phyloP scores from a whole-genome alignment of 2,113 vertebrate genomes.

The Ciconia maguari region DNA sequence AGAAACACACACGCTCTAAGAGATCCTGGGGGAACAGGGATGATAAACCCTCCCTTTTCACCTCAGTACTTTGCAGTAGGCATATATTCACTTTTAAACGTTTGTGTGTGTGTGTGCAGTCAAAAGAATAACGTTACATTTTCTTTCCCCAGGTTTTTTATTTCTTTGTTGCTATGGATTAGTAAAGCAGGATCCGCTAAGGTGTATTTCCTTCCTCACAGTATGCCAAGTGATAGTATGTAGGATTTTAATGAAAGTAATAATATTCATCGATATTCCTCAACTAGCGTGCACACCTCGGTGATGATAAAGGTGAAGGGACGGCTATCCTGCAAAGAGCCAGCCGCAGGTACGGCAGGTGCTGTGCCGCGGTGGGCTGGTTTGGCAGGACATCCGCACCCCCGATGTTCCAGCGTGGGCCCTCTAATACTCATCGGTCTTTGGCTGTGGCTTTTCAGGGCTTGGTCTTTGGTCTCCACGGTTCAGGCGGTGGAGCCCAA shows the following conservation, averaged over 20 bases:
- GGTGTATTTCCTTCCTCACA: background rate
- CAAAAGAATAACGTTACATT: background rate
- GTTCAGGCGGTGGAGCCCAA: background rate
- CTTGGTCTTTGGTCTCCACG: background rate
- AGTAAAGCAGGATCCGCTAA: background rate
- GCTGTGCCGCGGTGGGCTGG: accelerated
- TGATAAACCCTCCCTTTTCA: background rate
- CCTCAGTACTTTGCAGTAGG: background rate
- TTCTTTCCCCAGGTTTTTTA: background rate
- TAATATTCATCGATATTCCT: background rate
- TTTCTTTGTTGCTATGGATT: constrained; percentile 1
- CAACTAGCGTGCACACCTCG: accelerated
- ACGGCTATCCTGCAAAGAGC: background rate
- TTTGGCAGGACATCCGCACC: accelerated
- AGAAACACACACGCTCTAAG: background rate
- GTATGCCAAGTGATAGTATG: background rate
- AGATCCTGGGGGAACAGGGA: background rate
- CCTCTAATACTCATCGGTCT: accelerated
- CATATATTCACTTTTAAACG: background rate
- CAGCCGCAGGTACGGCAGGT: background rate
- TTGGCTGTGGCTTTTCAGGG: background rate
- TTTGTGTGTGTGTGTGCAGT: background rate
- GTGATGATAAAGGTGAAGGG: background rate
- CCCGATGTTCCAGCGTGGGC: background rate
- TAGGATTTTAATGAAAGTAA: background rate